phyloP scores from a whole-genome alignment of 2,888 invertebrate genomes.

The Gnatocerus cornutus region DNA sequence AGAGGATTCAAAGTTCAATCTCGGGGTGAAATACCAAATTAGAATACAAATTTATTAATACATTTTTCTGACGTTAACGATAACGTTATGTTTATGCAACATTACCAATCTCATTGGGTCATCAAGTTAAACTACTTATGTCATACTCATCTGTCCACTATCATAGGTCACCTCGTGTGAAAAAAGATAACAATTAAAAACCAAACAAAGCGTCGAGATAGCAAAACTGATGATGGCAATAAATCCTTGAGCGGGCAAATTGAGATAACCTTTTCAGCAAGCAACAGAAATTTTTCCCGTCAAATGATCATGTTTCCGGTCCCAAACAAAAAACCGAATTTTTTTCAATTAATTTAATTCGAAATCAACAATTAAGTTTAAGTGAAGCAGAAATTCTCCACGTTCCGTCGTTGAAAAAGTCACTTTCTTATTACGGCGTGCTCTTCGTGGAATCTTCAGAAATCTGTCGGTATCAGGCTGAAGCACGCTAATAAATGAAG shows the following conservation, averaged over 20 bases:
- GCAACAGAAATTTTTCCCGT: background rate
- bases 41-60: too few species aligned
- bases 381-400: conserved; percentile 15
- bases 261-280: conserved; percentile 19
- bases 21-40: too few species aligned
- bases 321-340: background rate
- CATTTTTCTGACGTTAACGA: conserved; percentile 1
- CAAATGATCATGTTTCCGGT: background rate
- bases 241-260: background rate
- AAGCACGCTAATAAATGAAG: conserved; percentile 43
- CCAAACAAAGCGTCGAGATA: conserved; percentile 19
- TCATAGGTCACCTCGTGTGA: conserved; percentile 16
- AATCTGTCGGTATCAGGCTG: conserved; percentile 10
- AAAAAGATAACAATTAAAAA: conserved; percentile 16
- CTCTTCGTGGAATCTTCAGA: conserved; percentile 14
- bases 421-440: background rate
- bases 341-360: conserved; percentile 26
- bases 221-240: conserved; percentile 6
- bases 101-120: conserved; percentile 9
- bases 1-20: too few species aligned
- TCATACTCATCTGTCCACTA: background rate
- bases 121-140: conserved; percentile 6
- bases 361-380: conserved; percentile 18
- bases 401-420: conserved; percentile 8
- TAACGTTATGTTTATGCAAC: conserved; percentile 5